These are phyloP conservation scores for Brotula barbata DNA, from an alignment of 2,797 vertebrate species.

Conservation along the genomic window DNA sequence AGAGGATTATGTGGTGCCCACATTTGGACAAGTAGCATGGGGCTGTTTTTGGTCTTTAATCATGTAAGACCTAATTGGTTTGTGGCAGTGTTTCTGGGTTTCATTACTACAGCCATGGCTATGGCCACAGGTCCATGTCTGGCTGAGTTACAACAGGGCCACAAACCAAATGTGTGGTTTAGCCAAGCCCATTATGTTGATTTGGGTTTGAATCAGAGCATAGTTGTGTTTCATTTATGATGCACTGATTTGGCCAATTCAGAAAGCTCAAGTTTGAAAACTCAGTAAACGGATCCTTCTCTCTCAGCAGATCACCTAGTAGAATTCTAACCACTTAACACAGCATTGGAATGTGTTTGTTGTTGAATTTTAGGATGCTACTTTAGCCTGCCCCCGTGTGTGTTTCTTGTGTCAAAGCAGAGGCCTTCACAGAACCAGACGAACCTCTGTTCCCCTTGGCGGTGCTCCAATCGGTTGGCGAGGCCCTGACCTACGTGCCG, in stretches of 20 bases:
- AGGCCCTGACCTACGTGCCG: slow-evolving; percentile 84
- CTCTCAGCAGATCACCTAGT: neutral
- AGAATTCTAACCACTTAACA: neutral
- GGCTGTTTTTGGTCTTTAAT: too few relatives aligned
- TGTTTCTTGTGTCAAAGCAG: slow-evolving; percentile 64
- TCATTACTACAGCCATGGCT: too few relatives aligned
- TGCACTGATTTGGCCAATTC: too few relatives aligned
- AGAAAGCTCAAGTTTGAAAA: too few relatives aligned
- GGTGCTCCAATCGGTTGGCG: slow-evolving; percentile 85
- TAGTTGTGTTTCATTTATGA: neutral
- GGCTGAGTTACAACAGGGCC: neutral
- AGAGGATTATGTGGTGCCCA: too few relatives aligned
- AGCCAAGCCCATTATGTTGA: neutral
- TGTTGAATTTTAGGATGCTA: too few relatives aligned
- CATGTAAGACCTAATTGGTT: neutral
- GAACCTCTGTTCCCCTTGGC: slow-evolving; percentile 84
- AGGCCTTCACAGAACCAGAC: slow-evolving; percentile 81
- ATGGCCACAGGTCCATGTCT: too few relatives aligned
- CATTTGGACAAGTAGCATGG: too few relatives aligned
- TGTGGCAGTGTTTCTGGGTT: neutral
- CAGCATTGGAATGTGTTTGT: too few relatives aligned
- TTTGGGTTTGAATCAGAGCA: neutral
- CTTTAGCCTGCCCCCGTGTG: too few relatives aligned
- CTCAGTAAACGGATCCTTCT: neutral
- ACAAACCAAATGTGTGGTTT: neutral